Percentiles rank a stretch among this genome's conserved stretches.
Conservation (phyloP, 37 sponge, comb jelly and placozoan genomes). For the Beroe forskalii region DNA sequence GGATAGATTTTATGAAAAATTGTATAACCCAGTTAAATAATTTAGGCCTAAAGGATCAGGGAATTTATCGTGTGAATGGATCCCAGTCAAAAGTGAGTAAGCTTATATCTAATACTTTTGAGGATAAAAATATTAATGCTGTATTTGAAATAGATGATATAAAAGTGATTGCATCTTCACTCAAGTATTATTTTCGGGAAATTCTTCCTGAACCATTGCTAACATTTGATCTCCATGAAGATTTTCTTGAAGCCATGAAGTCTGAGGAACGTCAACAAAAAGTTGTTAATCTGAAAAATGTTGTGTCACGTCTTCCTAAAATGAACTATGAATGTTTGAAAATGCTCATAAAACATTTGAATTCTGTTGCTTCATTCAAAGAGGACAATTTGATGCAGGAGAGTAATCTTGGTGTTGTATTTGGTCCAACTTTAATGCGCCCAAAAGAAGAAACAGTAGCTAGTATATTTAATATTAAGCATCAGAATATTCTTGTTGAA, state of each 20-base stretch:
- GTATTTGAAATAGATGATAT: slow-evolving; percentile 63
- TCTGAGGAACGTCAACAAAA: slow-evolving; percentile 45
- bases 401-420: slow-evolving; percentile 93
- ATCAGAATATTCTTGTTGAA: slow-evolving; percentile 90
- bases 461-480: slow-evolving; percentile 88
- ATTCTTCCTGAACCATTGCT: slow-evolving; percentile 78
- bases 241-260: slow-evolving; percentile 74
- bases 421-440: slow-evolving; percentile 95
- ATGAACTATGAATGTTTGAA: slow-evolving; percentile 61
- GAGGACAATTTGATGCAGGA: slow-evolving; percentile 89
- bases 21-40: background rate
- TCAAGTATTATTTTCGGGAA: slow-evolving; percentile 79
- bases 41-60: slow-evolving; percentile 80
- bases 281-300: slow-evolving; percentile 20
- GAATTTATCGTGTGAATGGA: slow-evolving; percentile 88
- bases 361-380: slow-evolving; percentile 72
- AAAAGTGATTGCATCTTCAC: slow-evolving; percentile 82
- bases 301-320: slow-evolving; percentile 23
- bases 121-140: slow-evolving; percentile 51
- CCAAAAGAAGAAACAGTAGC: slow-evolving; percentile 89
- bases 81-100: slow-evolving; percentile 75
- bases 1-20: slow-evolving; percentile 21
- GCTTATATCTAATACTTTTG: slow-evolving; percentile 49
- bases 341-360: slow-evolving; percentile 49
- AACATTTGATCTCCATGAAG: slow-evolving; percentile 73